Base-by-base conservation (phyloP, 2,113 vertebrate genomes). In the Hippocampus comes region DNA sequence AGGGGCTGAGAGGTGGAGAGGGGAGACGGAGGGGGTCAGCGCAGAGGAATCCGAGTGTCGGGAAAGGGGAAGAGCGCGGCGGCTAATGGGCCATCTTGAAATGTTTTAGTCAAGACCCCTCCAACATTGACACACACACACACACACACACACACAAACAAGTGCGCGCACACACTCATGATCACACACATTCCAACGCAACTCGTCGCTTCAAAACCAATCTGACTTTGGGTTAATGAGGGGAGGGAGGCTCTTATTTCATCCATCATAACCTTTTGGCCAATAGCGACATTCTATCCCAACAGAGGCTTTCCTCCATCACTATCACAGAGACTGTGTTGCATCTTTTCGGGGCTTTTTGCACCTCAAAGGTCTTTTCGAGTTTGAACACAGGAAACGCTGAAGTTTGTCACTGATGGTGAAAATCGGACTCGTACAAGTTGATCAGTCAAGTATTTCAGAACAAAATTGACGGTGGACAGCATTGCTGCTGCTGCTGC, bases 1-100 rank as follows among this genome's bases (percentile, higher is more conserved):
- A 84, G 86, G 77, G 87, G 79, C 84, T 82, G 75, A 78, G 85
- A 80, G 80, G 82, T 48, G 76, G 49, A 76, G 85, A 84, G 86
- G 77, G 87, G 79, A 80, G 80, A 80, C 25, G 76, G 56, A 75
- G 70, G 84, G 82, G 90, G 85, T 88, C 86, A 87, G 83, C 77
- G 80, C 73, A 85, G 87, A 86, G 82, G 87, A 88, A 89, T 90
- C 85, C 81, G 84, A 74, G 81, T 88, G 87, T 89, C 75, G 73
- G 85, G 80, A 85, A 48, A 66, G 83, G 84, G 85, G 83, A 86
- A 63, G 78, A 78, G 74, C 57, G 48, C 0, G 20, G 69, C 63
- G 60, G 80, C 86, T 94, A 93, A 93, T 92, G 86, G 92, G 87
- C 89, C 91, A 92, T 93, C 92, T 93, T 93, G 90, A 93, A 94